phyloP scores from a whole-genome alignment of 2,888 invertebrate species.

The Agrilus biguttatus region DNA sequence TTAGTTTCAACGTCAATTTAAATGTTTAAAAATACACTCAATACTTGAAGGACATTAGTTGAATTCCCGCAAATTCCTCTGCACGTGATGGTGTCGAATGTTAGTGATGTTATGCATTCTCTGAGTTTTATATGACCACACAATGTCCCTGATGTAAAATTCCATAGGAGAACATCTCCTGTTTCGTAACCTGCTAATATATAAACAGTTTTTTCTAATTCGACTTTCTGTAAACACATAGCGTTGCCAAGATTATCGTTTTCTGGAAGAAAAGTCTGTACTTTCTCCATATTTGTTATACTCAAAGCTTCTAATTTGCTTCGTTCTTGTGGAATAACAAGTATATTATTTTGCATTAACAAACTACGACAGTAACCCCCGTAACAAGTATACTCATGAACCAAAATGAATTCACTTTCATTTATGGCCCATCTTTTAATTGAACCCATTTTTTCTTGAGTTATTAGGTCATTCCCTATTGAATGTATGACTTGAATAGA shows the following conservation, averaged over 20 bases:
- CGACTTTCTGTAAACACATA: constrained; percentile 47
- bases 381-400: constrained; percentile 41
- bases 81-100: constrained; percentile 50
- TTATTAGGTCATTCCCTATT: constrained; percentile 45
- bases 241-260: constrained; percentile 41
- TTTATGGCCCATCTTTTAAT: constrained; percentile 51
- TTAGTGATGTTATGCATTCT: constrained; percentile 55
- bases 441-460: constrained; percentile 60
- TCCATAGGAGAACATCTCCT: constrained; percentile 59
- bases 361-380: constrained; percentile 60
- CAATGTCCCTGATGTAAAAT: constrained; percentile 44
- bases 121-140: constrained; percentile 41
- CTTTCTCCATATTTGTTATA: constrained; percentile 26
- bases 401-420: constrained; percentile 43
- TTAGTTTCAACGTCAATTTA: no score
- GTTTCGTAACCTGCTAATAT: constrained; percentile 60
- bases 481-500: constrained; percentile 48
- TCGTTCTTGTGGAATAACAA: constrained; percentile 52
- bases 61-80: constrained; percentile 54
- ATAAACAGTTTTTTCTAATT: constrained; percentile 33
- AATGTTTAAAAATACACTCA: neutral
- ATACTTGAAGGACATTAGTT: constrained; percentile 41
- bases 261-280: constrained; percentile 31
- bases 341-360: constrained; percentile 41
- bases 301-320: constrained; percentile 35